Base-by-base conservation (phyloP, 2,888 invertebrate species). In the Quadroppia sp. region DNA sequence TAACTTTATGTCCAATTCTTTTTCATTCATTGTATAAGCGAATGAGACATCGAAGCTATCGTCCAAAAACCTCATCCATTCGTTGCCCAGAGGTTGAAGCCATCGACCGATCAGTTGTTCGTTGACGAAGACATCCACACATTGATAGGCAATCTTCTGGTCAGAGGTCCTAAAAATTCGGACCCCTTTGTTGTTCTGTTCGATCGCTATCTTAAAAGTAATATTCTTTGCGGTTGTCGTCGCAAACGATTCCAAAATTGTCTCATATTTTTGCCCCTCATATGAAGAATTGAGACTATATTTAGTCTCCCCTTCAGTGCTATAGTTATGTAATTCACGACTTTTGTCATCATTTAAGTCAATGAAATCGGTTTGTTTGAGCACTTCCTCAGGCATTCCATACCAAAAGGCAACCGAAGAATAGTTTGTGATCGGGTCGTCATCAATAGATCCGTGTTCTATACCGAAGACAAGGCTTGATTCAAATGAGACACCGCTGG, bases 331-430 rank as follows among this genome's bases (percentile, higher is more conserved):
- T n/a, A 4, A 4, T 6, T 48, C 17, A 11, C 48, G 48, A 48
- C 48, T 48, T n/a, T 6, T n/a, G 3, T 48, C 3, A 15, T 48
- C 48, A 17, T 4, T 48, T 4, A n/a, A 3, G n/a, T 48, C 48
- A n/a, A 48, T 17, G 4, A n/a, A 48, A 48, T 48, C 48, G 6
- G 48, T 48, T 48, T n/a, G n/a, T 48, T 48, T 48, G 48, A 48
- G 48, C n/a, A n/a, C 48, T 4, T 9, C 17, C 7, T 48, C 48
- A n/a, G 48, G 48, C n/a, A 15, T 4, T 15, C 48, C 48, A 48
- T 48, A 48, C 48, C 48, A 48, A 48, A n/a, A 48, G 48, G 48
- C 48, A 15, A 48, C 48, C 48, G 48, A 48, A n/a, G 15, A n/a
- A 48, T 48, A 48, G 6, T 11, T n/a, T 15, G 48, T n/a, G n/a